A percentile compares a stretch with the other conserved stretches of the same genome.
phyloP scores from a whole-genome alignment of 2,797 vertebrate species.

The Protosalanx chinensis region DNA sequence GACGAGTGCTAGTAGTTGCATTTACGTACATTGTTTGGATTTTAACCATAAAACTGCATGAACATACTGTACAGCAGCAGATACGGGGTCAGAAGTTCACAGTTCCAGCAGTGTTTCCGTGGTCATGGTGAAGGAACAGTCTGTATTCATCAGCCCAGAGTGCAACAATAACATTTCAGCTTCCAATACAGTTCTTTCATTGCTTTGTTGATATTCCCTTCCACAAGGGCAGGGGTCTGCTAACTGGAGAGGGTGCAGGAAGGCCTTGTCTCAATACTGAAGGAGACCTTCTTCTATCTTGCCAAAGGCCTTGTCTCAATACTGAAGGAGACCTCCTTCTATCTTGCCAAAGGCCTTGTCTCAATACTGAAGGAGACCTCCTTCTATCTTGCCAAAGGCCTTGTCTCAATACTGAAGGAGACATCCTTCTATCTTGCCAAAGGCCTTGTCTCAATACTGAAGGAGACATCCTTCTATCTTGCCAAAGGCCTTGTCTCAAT shows the following conservation, averaged over 20 bases:
- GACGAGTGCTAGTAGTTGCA: neutral
- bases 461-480: neutral
- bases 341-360: neutral
- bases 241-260: neutral
- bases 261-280: neutral
- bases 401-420: neutral
- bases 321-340: neutral
- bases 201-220: slow-evolving; percentile 38
- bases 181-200: slow-evolving; percentile 33
- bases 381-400: neutral
- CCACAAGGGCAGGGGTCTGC: neutral
- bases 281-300: neutral
- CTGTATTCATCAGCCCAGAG: too few relatives aligned
- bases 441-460: neutral
- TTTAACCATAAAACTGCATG: too few relatives aligned
- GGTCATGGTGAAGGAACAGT: too few relatives aligned
- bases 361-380: neutral
- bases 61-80: too few relatives aligned
- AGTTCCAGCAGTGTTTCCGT: too few relatives aligned
- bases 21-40: too few relatives aligned
- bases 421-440: neutral
- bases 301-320: neutral
- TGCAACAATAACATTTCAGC: too few relatives aligned
- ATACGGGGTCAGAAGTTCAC: too few relatives aligned
- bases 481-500: neutral